These are phyloP conservation scores for Phylloscopus collybita DNA, from an alignment of 2,797 vertebrate genomes.

Conservation along the genomic window DNA sequence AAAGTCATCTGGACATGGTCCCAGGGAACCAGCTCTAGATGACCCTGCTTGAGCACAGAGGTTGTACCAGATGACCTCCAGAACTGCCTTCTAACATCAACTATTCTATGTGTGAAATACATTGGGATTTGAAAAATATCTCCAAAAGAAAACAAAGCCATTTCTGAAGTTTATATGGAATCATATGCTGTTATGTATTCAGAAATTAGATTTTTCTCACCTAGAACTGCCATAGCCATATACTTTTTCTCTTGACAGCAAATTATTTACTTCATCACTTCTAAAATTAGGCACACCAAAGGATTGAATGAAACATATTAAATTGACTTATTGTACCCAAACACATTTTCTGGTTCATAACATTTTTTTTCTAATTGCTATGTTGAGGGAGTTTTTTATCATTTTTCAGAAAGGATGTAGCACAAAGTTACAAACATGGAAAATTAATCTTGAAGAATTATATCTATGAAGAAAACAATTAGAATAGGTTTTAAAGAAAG, in stretches of 20 bases:
- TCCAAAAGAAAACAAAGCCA: background rate
- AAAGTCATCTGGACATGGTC: background rate
- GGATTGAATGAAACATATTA: background rate
- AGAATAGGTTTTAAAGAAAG: background rate
- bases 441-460: conserved; percentile 8
- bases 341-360: background rate
- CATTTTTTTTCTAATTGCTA: background rate
- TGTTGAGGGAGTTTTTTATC: background rate
- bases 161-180: background rate
- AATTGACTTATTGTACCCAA: background rate
- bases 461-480: background rate
- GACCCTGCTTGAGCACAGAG: background rate
- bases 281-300: background rate
- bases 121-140: background rate
- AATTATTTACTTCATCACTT: background rate
- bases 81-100: background rate
- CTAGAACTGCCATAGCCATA: background rate
- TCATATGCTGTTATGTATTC: background rate
- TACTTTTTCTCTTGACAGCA: background rate
- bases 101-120: background rate
- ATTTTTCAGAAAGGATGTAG: conserved; percentile 30
- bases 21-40: background rate
- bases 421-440: background rate
- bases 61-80: background rate
- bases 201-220: background rate